Percentiles rank a stretch among this genome's conserved stretches.
Evolutionary conservation across 2,888 invertebrate species (phyloP).

Genomic region (Caenorhabditis sulstoni): DNA sequence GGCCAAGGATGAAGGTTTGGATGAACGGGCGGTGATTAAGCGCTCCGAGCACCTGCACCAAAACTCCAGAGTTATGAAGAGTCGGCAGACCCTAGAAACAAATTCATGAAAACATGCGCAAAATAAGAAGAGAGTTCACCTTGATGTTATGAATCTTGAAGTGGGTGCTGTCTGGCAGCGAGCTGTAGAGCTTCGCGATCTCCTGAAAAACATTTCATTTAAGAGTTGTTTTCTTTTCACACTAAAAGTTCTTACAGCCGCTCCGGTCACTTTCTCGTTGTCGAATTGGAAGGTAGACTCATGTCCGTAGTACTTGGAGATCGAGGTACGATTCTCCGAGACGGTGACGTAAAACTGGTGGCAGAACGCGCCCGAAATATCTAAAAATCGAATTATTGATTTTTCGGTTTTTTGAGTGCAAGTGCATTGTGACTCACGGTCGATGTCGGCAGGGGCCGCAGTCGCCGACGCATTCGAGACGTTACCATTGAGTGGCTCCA

Average conservation of each 20-base stretch:
- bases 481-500: constrained; percentile 47
- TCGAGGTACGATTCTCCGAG: constrained; percentile 37
- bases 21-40: constrained; percentile 62
- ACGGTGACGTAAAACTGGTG: constrained; percentile 61
- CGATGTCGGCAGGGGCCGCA: constrained; percentile 14
- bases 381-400: constrained; percentile 36
- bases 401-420: neutral
- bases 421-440: constrained; percentile 36
- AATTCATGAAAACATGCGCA: no score
- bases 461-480: constrained; percentile 9
- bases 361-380: constrained; percentile 58
- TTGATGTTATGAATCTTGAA: constrained; percentile 60
- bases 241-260: constrained; percentile 50
- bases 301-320: constrained; percentile 65
- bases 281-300: constrained; percentile 64
- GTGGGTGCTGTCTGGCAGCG: constrained; percentile 37
- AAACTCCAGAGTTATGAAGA: constrained; percentile 51
- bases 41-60: constrained; percentile 59
- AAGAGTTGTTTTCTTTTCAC: no score
- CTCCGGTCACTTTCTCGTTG: constrained; percentile 59
- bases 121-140: constrained; percentile 37
- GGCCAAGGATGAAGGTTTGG: constrained; percentile 68
- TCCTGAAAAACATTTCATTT: constrained; percentile 50
- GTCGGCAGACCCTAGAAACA: constrained; percentile 46
- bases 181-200: constrained; percentile 48